These are phyloP conservation scores for Rhabditoides inermis DNA, from an alignment of 2,888 invertebrate genomes.

Conservation along the genomic window DNA sequence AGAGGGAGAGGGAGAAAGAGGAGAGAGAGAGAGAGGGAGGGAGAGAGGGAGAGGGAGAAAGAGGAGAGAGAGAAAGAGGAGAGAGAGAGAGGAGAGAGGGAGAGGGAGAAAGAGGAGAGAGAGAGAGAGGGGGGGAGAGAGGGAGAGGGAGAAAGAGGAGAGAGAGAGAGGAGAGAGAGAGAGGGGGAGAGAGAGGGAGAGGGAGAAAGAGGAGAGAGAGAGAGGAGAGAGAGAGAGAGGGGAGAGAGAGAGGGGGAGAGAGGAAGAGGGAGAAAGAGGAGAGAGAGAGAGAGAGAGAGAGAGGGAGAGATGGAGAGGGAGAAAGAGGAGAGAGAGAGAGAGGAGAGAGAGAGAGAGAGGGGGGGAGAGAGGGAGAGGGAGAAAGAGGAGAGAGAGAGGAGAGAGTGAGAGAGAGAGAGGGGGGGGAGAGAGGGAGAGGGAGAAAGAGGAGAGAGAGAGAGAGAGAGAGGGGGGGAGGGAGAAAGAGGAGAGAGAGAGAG, in stretches of 20 bases:
- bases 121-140: neutral
- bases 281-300: neutral
- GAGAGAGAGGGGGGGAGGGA: neutral
- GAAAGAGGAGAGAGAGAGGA: neutral
- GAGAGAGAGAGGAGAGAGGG: neutral
- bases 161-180: neutral
- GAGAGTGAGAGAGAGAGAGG: neutral
- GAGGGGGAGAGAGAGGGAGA: neutral
- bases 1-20: neutral
- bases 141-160: neutral
- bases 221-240: neutral
- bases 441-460: neutral
- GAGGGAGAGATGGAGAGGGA: no score
- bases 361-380: neutral
- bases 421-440: neutral
- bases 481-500: neutral
- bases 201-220: neutral
- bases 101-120: neutral
- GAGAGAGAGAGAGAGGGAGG: neutral
- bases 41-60: neutral
- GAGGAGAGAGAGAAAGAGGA: neutral
- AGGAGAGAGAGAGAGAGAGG: neutral
- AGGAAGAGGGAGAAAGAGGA: neutral
- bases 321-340: neutral
- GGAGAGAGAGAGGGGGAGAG: neutral